Percentiles rank a stretch among this genome's conserved stretches.
Evolutionary conservation across 2,797 vertebrate species (phyloP).

Genomic region (Poeciliopsis gracilis): DNA sequence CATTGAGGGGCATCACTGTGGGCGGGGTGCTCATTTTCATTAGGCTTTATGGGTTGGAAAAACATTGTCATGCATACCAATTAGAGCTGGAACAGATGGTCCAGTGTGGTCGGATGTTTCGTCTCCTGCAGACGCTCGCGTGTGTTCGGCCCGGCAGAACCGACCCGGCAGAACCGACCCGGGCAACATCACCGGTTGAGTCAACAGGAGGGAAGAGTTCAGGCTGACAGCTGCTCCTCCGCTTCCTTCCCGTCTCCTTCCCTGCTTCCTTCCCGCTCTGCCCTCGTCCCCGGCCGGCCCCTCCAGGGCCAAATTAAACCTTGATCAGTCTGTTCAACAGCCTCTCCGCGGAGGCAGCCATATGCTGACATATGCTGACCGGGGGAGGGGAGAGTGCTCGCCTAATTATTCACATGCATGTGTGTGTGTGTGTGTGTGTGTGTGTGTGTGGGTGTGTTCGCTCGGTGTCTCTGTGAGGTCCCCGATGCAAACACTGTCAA

Average conservation of each 20-base stretch:
- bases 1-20: constrained; percentile 73
- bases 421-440: not conserved
- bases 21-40: constrained; percentile 76
- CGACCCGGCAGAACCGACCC: constrained; percentile 29
- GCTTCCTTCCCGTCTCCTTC: not conserved
- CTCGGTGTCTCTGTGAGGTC: constrained; percentile 19
- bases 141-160: constrained; percentile 23
- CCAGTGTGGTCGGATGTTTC: constrained; percentile 57
- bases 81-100: constrained; percentile 80
- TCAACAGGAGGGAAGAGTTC: constrained; percentile 35
- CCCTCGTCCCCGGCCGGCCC: constrained; percentile 52
- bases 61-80: constrained; percentile 78
- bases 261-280: not conserved
- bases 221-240: constrained; percentile 42
- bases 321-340: constrained; percentile 64
- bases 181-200: constrained; percentile 29
- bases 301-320: constrained; percentile 59
- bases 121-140: constrained; percentile 33
- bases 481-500: constrained; percentile 30
- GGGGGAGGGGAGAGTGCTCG: constrained; percentile 30
- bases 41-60: constrained; percentile 78
- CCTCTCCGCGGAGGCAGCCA: constrained; percentile 61
- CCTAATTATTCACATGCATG: constrained; percentile 46
- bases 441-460: constrained; percentile 31
- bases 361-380: constrained; percentile 71